These are phyloP conservation scores for Trissolcus basalis DNA, from an alignment of 1,140 invertebrate genomes.

Conservation along the genomic window DNA sequence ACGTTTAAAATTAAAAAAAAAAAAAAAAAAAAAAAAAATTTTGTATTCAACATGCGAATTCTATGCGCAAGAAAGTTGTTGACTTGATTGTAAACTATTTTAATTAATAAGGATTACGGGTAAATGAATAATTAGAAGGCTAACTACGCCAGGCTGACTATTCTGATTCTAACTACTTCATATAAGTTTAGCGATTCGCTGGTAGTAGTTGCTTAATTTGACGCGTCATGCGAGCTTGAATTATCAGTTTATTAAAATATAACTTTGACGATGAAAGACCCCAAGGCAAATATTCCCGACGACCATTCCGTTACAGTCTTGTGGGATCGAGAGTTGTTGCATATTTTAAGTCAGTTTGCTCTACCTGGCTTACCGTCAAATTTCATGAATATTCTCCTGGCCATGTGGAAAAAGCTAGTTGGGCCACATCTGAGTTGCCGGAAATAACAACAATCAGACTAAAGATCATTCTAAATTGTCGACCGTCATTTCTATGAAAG, in stretches of 20 bases:
- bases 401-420: too few relatives aligned
- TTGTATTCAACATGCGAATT: too few relatives aligned
- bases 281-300: slow-evolving; percentile 24
- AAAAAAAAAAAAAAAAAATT: too few relatives aligned
- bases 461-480: too few relatives aligned
- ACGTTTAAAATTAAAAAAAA: too few relatives aligned
- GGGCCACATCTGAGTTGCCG: too few relatives aligned
- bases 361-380: slow-evolving; percentile 34
- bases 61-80: too few relatives aligned
- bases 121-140: too few relatives aligned
- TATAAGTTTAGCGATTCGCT: slow-evolving; percentile 1
- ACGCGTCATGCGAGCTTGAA: slow-evolving; percentile 18
- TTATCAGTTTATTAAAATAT: slow-evolving; percentile 41
- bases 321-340: slow-evolving; percentile 34
- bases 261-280: slow-evolving; percentile 28
- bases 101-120: too few relatives aligned
- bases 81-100: too few relatives aligned
- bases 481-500: too few relatives aligned
- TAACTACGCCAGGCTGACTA: neutral
- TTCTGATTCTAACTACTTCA: neutral
- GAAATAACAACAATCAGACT: too few relatives aligned
- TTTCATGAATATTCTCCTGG: slow-evolving; percentile 24
- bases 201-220: slow-evolving; percentile 15
- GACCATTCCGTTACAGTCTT: slow-evolving; percentile 23
- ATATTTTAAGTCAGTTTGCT: slow-evolving; percentile 33